These are phyloP conservation scores for Edolisoma coerulescens DNA, from an alignment of 2,113 vertebrate species.

Conservation along the genomic window DNA sequence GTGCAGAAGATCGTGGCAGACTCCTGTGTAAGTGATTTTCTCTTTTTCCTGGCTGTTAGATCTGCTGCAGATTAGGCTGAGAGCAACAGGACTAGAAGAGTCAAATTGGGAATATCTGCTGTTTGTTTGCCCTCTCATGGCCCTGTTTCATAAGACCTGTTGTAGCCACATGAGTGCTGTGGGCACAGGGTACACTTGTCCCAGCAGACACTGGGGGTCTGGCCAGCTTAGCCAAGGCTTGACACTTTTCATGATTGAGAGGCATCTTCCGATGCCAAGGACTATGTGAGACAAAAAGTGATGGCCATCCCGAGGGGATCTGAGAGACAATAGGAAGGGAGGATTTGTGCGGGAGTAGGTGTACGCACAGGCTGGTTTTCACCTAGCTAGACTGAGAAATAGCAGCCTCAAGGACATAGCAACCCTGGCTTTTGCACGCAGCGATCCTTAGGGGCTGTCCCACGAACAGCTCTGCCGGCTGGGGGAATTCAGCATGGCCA, in stretches of 20 bases:
- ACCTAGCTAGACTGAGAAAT: background rate
- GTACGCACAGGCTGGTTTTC: background rate
- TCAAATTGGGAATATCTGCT: background rate
- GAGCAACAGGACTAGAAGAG: background rate
- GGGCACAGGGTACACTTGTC: rapidly evolving
- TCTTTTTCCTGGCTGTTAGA: background rate
- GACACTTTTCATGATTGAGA: background rate
- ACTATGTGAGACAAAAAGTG: background rate
- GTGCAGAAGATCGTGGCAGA: background rate
- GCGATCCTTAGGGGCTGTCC: rapidly evolving
- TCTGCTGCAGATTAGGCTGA: background rate
- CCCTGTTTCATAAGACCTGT: rapidly evolving
- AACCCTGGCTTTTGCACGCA: background rate
- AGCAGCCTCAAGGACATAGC: background rate
- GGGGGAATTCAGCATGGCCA: rapidly evolving
- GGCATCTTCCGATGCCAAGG: background rate
- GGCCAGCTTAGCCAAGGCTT: background rate
- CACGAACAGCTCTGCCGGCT: rapidly evolving
- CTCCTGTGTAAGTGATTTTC: background rate
- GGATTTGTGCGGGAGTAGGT: background rate
- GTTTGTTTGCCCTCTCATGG: rapidly evolving
- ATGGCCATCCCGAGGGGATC: rapidly evolving
- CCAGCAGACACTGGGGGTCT: background rate
- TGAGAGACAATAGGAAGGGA: background rate
- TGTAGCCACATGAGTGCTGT: rapidly evolving